Percentiles rank a stretch among this genome's conserved stretches.
phyloP scores from a whole-genome alignment of 2,888 invertebrate genomes.

The Ommatoiulus sabulosus region DNA sequence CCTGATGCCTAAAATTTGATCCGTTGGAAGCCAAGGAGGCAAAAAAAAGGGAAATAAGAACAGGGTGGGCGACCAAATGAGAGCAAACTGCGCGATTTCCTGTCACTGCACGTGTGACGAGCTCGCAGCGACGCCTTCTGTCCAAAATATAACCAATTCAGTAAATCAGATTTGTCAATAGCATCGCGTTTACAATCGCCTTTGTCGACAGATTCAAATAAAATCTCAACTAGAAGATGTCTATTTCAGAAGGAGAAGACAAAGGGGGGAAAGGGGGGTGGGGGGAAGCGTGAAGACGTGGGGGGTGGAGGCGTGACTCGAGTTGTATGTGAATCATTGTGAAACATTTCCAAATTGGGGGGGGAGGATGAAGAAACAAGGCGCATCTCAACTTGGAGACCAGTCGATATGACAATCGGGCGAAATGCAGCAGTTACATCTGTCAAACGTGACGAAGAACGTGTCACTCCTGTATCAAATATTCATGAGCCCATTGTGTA shows the following conservation, averaged over 20 bases:
- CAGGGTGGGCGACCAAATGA: conserved; percentile 14
- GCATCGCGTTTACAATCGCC: conserved; percentile 50
- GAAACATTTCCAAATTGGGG: neutral
- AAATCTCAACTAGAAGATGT: conserved; percentile 38
- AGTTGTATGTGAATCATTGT: neutral
- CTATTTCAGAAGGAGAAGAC: neutral
- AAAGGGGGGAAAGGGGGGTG: neutral
- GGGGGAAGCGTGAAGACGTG: neutral
- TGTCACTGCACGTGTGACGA: neutral
- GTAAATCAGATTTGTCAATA: conserved; percentile 55
- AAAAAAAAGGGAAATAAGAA: neutral
- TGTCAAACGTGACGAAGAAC: neutral
- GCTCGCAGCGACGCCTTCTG: conserved; percentile 32
- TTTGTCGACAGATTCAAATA: conserved; percentile 48
- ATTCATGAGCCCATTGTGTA: neutral
- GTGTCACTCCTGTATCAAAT: neutral
- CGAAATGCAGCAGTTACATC: neutral
- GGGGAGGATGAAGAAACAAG: neutral
- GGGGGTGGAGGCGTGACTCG: neutral
- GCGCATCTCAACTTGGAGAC: neutral
- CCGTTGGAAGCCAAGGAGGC: neutral
- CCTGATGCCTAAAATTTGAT: conserved; percentile 10
- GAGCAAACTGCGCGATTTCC: conserved; percentile 44
- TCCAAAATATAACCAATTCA: conserved; percentile 31
- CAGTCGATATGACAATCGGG: conserved; percentile 16